Conservation (phyloP, 2,888 invertebrate genomes). For the Labia minor region DNA sequence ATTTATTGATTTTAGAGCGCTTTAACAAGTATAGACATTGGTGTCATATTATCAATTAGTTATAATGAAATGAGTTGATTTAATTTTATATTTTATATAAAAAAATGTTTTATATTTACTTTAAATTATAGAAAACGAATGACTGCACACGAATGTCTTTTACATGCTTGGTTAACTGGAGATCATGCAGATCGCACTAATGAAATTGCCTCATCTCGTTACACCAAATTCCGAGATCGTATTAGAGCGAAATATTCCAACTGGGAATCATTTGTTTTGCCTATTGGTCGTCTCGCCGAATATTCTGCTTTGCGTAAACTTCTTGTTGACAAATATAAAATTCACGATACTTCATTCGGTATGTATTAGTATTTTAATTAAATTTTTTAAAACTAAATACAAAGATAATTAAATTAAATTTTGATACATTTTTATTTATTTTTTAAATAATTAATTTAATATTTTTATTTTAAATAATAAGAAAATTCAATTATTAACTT, state of each 20-base stretch:
- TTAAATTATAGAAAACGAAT: conserved; percentile 90
- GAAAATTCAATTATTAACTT: too few species aligned
- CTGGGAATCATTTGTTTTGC: conserved; percentile 76
- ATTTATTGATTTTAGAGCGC: too few species aligned
- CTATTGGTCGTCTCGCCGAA: conserved; percentile 93
- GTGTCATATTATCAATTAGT: too few species aligned
- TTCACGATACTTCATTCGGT: conserved; percentile 92
- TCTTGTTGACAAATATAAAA: conserved; percentile 90
- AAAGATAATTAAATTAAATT: not conserved
- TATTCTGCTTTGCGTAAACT: conserved; percentile 93
- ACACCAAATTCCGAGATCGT: conserved; percentile 76
- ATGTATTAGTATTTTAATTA: conserved; percentile 24
- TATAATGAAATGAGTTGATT: conserved; percentile 1
- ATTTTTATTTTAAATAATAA: not conserved
- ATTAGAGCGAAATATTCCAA: conserved; percentile 71
- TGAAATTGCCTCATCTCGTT: conserved; percentile 72
- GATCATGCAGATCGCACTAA: conserved; percentile 65
- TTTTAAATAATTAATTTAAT: not conserved
- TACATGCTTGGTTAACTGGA: conserved; percentile 91
- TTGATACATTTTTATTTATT: not conserved
- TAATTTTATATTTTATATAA: not conserved
- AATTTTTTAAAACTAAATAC: too few species aligned
- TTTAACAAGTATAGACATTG: too few species aligned
- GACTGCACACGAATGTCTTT: conserved; percentile 94
- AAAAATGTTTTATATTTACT: too few species aligned